These are phyloP conservation scores for Chrysogorgia sp. DNA, from an alignment of 92 coral and sea anemone genomes.

Conservation along the genomic window DNA sequence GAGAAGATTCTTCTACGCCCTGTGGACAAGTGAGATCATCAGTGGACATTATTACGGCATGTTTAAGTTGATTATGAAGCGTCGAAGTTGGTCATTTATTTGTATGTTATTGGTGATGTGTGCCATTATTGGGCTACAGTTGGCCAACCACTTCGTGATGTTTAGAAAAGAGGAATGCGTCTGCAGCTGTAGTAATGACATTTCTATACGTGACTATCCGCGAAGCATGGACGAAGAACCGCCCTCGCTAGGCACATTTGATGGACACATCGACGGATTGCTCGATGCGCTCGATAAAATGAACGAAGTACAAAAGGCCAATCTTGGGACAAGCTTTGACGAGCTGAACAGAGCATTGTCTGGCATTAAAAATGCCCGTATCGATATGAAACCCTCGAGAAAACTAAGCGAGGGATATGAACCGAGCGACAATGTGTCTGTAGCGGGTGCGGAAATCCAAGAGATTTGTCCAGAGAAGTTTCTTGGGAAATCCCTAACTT, in stretches of 20 bases:
- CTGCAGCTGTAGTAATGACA: slow-evolving; percentile 37
- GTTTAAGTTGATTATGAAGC: neutral
- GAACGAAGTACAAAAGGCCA: neutral
- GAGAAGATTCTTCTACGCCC: too few species aligned
- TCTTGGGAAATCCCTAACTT: slow-evolving; percentile 71
- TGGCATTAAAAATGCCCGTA: neutral
- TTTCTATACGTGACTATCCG: too few species aligned
- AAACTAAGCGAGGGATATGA: too few species aligned
- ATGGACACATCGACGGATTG: neutral
- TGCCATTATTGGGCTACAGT: slow-evolving; percentile 63
- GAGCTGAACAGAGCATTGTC: neutral
- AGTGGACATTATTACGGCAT: neutral
- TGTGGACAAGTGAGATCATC: too few species aligned
- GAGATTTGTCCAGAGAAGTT: slow-evolving; percentile 93
- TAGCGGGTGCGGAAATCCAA: slow-evolving; percentile 32
- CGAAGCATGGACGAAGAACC: too few species aligned
- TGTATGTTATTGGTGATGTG: slow-evolving; percentile 55
- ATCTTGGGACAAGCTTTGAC: slow-evolving; percentile 13
- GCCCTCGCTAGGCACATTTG: too few species aligned
- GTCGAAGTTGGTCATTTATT: slow-evolving; percentile 29
- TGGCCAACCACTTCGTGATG: slow-evolving; percentile 74
- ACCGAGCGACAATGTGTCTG: too few species aligned
- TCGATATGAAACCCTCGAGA: neutral
- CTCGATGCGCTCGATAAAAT: neutral
- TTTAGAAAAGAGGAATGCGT: slow-evolving; percentile 41